Evolutionary conservation across 2,888 invertebrate genomes (phyloP).

Genomic region (Phengaris alcon): DNA sequence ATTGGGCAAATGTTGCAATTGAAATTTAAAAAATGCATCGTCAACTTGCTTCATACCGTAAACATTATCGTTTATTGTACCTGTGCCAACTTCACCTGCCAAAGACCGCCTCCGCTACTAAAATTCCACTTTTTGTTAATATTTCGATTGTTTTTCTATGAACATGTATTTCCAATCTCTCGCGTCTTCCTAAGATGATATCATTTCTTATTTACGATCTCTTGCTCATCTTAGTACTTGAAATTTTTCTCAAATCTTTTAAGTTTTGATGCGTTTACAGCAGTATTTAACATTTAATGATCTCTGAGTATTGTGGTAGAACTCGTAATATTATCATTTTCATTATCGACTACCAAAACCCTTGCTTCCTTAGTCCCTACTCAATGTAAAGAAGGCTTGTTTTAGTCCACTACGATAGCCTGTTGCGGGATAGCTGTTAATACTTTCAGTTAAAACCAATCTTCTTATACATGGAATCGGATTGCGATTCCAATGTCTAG

Average conservation of each 20-base stretch:
- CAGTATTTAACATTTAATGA: background rate
- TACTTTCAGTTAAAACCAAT: background rate
- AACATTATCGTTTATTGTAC: constrained; percentile 45
- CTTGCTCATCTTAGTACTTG: background rate
- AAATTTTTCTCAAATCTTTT: background rate
- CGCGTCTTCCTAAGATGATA: background rate
- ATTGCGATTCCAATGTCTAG: too few relatives aligned
- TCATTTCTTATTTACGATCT: background rate
- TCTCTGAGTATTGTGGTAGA: background rate
- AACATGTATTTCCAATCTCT: background rate
- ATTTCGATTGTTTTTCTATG: constrained; percentile 40
- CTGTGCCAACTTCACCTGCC: constrained; percentile 62
- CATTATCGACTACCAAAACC: too few relatives aligned
- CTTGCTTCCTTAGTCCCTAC: too few relatives aligned
- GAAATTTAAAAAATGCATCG: constrained; percentile 33
- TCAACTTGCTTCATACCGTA: constrained; percentile 36
- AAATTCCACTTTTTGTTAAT: constrained; percentile 34
- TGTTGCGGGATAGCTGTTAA: too few relatives aligned
- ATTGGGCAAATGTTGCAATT: background rate
- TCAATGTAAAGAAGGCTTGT: too few relatives aligned
- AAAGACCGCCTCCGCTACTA: constrained; percentile 50
- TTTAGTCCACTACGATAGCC: too few relatives aligned
- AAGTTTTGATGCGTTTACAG: background rate
- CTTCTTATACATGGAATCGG: too few relatives aligned
- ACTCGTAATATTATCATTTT: background rate